Conservation (phyloP, 92 coral and sea anemone genomes). For the Heliopora coerulea region DNA sequence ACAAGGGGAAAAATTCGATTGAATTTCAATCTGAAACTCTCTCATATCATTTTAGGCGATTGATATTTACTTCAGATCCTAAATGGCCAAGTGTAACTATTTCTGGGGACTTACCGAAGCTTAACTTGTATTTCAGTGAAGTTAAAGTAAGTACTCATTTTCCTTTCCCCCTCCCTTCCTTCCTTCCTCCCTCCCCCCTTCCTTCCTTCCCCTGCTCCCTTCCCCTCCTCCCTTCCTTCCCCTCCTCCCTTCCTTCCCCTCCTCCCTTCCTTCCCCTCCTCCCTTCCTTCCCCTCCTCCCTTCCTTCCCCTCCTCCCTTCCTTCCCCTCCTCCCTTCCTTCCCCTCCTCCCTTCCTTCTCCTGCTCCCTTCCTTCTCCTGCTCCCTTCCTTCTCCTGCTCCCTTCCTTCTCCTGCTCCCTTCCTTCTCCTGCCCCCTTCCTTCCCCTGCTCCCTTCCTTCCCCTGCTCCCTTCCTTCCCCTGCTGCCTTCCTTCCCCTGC, state of each 20-base stretch:
- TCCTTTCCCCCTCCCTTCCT: not conserved
- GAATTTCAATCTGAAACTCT: not conserved
- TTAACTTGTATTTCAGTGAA: slow-evolving; percentile 88
- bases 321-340: not conserved
- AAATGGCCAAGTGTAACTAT: slow-evolving; percentile 85
- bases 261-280: not conserved
- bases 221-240: slow-evolving; percentile 14
- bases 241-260: not conserved
- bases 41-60: slow-evolving; percentile 57
- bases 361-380: not conserved
- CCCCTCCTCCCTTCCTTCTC: no score
- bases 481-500: not conserved
- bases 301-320: not conserved
- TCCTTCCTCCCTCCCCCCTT: not conserved
- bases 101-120: slow-evolving; percentile 78
- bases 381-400: no score
- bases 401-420: not conserved
- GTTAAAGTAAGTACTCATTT: slow-evolving; percentile 60
- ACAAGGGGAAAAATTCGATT: not conserved
- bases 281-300: not conserved
- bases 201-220: slow-evolving; percentile 8
- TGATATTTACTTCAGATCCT: slow-evolving; percentile 94
- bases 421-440: not conserved
- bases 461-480: not conserved
- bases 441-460: not conserved